Base-by-base conservation (phyloP, 2,113 vertebrate genomes). In the Dromas ardeola region DNA sequence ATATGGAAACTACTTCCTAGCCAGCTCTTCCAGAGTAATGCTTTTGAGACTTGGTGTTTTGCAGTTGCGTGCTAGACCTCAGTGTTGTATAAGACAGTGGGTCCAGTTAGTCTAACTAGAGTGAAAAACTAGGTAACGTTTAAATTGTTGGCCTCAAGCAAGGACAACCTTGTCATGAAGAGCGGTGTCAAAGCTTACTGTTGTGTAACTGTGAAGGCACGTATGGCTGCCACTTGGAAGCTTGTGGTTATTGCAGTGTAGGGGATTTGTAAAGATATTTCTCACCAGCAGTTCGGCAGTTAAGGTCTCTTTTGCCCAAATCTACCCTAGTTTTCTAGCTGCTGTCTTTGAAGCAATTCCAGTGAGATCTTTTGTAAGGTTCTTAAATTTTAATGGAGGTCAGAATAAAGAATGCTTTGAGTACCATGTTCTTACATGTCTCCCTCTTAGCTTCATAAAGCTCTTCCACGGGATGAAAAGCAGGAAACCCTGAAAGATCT, bases 141-240 rank as follows among this genome's bases (percentile, higher is more conserved):
- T 76, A 20, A 63, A 30, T 61, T 47, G 55, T 61, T 20, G 36
- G 23, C 61, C 38, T 81, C 21, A 16, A 70, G 7, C 1, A 4
- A 61, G 49, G 27, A 20, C 74, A 79, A 1, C 23, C 7, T 71
- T 30, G 5, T 3, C 2, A 3, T 36, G 49, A 71, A 56, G 34
- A 55, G 38, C 0, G 0, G 12, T 40, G 18, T 47, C 36, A 38
- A 17, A 40, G 45, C 6, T 17, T 67, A 21, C 47, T 22, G 13
- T 38, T 56, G 22, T 8, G 9, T 42, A 47, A 6, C n/a, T 53
- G 43, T 13, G 36, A 56, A 59, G 29, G 56, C 53, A 25, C 1
- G 1, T 34, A 13, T 53, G 55, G 27, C 67, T 59, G 6, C 26
- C 17, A 19, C 34, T 43, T 22, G 30, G 19, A 69, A 70, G 36